Evolutionary conservation across 2,888 invertebrate genomes (phyloP).

Genomic region (Patella pellucida): DNA sequence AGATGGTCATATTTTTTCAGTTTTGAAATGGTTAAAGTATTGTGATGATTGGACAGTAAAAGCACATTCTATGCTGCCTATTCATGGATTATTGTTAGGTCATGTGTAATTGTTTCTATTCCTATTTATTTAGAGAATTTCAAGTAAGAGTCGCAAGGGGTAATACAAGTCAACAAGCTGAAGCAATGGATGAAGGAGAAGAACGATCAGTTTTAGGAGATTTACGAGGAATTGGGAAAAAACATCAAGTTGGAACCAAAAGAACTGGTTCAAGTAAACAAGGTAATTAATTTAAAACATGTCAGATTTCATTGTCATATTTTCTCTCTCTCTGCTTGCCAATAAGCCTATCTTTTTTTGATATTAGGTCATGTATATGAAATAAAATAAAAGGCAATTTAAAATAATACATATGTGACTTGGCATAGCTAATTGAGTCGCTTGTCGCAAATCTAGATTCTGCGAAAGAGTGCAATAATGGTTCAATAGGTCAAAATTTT

Average conservation of each 20-base stretch:
- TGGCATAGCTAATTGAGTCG: too few relatives aligned
- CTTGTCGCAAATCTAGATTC: too few relatives aligned
- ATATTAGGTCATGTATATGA: not conserved
- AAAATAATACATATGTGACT: not conserved
- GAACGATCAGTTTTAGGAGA: constrained; percentile 84
- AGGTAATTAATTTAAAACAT: constrained; percentile 33
- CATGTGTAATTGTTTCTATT: not conserved
- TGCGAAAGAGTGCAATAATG: too few relatives aligned
- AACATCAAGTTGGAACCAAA: constrained; percentile 75
- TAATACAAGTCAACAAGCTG: constrained; percentile 31
- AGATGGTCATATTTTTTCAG: not conserved
- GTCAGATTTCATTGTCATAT: not conserved
- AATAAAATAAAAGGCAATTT: constrained; percentile 4
- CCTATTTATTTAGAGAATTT: constrained; percentile 76
- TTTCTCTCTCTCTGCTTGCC: constrained; percentile 17
- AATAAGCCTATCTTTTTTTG: too few relatives aligned
- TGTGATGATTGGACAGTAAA: not conserved
- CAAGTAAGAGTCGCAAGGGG: constrained; percentile 79
- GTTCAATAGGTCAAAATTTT: too few relatives aligned
- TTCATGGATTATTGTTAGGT: not conserved
- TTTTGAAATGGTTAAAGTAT: not conserved
- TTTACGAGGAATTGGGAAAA: constrained; percentile 78
- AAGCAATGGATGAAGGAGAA: constrained; percentile 74
- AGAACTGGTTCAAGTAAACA: constrained; percentile 52
- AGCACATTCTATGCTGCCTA: not conserved